phyloP scores from a whole-genome alignment of 2,888 invertebrate species.

The Ametastegia equiseti region DNA sequence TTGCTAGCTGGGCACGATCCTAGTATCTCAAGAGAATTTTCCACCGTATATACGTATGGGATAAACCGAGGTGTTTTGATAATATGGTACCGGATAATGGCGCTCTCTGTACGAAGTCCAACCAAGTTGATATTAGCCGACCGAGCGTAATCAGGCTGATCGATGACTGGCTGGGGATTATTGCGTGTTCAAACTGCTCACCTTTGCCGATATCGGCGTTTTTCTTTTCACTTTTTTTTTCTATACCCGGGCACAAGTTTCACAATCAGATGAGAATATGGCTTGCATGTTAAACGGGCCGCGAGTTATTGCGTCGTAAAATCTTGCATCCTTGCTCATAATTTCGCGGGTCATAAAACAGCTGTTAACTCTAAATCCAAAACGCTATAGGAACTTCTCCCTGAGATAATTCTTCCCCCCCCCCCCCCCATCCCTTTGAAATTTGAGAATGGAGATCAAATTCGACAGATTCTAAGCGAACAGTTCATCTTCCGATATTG shows the following conservation, averaged over 20 bases:
- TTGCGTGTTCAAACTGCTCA: not conserved
- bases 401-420: constrained; percentile 25
- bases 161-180: constrained; percentile 15
- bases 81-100: not conserved
- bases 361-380: constrained; percentile 55
- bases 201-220: constrained; percentile 6
- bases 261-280: constrained; percentile 54
- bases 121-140: constrained; percentile 28
- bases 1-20: not conserved
- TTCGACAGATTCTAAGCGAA: not conserved
- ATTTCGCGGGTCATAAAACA: constrained; percentile 60
- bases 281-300: constrained; percentile 56
- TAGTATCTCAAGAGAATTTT: not conserved
- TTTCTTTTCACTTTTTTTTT: constrained; percentile 13
- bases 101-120: constrained; percentile 23
- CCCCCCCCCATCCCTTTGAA: too few species aligned
- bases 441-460: constrained; percentile 50
- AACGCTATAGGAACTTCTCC: constrained; percentile 1
- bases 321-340: constrained; percentile 55
- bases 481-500: constrained; percentile 24
- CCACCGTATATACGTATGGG: not conserved
- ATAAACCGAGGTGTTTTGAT: not conserved
- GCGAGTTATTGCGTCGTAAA: constrained; percentile 59
- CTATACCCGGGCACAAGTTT: constrained; percentile 30
- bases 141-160: constrained; percentile 31